Evolutionary conservation across 2,113 vertebrate species (phyloP), one percentile per base, ranked within the genome.

Genomic region (Panurus biarmicus): DNA sequence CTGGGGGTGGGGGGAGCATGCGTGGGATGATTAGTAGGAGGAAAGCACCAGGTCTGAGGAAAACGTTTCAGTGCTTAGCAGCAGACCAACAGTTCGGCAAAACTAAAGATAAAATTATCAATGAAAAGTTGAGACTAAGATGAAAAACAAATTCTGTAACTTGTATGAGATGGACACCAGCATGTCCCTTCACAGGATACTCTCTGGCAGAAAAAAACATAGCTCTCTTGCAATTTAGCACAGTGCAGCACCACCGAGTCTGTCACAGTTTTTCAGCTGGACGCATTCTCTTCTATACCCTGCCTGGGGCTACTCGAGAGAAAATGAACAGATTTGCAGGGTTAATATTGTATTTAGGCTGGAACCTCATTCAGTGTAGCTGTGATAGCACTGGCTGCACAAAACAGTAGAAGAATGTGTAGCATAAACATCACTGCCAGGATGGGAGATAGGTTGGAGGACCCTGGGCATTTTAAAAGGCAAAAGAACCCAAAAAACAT

Each of bases 261-360:
- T 92, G 75, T 96, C 95, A 96, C 58, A 96, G 97, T 90, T 96
- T 97, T 97, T 96, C 97, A 96, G 94, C 92, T 97, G 97, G 96
- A 95, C 92, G 94, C 79, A 88, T 96, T 96, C 96, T 96, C 83
- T 85, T 72, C 70, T 60, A 76, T 72, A 82, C 53, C 86, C 70
- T 92, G 97, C 97, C 97, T 78, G 87, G 93, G 96, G 97, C 96
- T 94, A 90, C 94, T 91, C 4, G 0, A 82, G 87, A 56, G 73
- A 97, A 97, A 97, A 97, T 89, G 96, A 97, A 95, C 93, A 97
- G 97, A 97, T 97, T 95, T 97, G 95, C 95, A 96, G 97, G 97
- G 97, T 97, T 97, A 97, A 97, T 96, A 94, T 71, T 94, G 89
- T 96, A 95, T 91, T 97, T 97, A 96, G 97, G 89, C 95, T 96